Percentiles rank a stretch among this genome's conserved stretches.
phyloP scores from a whole-genome alignment of 2,888 invertebrate species.

The Caenorhabditis imperialis region DNA sequence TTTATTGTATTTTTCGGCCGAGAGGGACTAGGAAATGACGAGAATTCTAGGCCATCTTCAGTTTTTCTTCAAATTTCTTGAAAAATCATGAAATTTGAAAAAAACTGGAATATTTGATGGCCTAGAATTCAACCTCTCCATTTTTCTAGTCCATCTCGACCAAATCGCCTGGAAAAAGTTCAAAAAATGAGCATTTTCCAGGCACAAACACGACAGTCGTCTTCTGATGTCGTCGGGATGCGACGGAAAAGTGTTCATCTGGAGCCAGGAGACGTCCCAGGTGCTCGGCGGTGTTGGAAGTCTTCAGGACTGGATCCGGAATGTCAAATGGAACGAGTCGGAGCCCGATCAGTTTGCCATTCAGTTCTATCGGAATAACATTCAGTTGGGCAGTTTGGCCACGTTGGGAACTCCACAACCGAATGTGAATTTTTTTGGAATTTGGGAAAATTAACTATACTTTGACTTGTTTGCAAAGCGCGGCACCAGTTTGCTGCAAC shows the following conservation, averaged over 20 bases:
- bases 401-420: conserved; percentile 40
- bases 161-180: conserved; percentile 2
- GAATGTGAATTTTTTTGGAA: conserved; percentile 5
- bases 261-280: conserved; percentile 52
- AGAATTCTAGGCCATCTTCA: too few species aligned
- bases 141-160: too few species aligned
- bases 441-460: too few species aligned
- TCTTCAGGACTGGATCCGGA: conserved; percentile 54
- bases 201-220: conserved; percentile 52
- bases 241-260: conserved; percentile 54
- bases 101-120: neutral
- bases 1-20: neutral
- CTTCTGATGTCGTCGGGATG: conserved; percentile 53
- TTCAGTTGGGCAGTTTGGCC: conserved; percentile 51
- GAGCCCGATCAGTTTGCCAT: conserved; percentile 55
- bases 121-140: neutral
- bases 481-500: too few species aligned
- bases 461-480: too few species aligned
- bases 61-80: neutral
- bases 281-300: conserved; percentile 51
- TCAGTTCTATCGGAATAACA: conserved; percentile 55
- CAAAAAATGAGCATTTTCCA: conserved; percentile 4
- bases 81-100: neutral
- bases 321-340: conserved; percentile 48
- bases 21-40: too few species aligned